Conservation (phyloP, 2,888 invertebrate species). For the Ormyrus nitidulus region DNA sequence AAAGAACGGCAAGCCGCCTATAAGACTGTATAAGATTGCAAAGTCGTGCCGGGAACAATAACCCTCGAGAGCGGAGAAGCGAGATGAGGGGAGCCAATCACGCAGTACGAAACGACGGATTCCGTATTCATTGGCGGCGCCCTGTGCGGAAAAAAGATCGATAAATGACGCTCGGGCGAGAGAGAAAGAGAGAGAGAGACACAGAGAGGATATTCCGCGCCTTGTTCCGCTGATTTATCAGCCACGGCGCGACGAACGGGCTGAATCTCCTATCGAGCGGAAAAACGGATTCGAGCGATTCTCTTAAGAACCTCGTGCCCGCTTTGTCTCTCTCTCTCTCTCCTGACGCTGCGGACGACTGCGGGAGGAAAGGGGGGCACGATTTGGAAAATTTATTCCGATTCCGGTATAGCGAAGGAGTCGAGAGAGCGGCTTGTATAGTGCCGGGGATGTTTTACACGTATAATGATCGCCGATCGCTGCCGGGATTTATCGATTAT, state of each 20-base stretch:
- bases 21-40: neutral
- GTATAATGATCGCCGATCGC: constrained; percentile 1
- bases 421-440: too few relatives aligned
- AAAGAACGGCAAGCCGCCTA: constrained; percentile 11
- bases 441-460: neutral
- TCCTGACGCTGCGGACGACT: neutral
- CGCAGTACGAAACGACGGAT: constrained; percentile 13
- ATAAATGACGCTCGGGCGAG: constrained; percentile 23
- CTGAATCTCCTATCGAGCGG: constrained; percentile 44
- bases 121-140: constrained; percentile 41
- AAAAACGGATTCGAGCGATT: constrained; percentile 54
- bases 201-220: constrained; percentile 25
- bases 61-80: neutral
- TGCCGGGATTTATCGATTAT: neutral
- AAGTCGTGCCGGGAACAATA: constrained; percentile 17
- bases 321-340: neutral
- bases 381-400: constrained; percentile 46
- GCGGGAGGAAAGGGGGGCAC: neutral
- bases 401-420: neutral
- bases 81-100: constrained; percentile 5
- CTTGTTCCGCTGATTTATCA: constrained; percentile 53
- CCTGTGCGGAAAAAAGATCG: constrained; percentile 26
- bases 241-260: neutral
- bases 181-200: too few relatives aligned
- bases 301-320: constrained; percentile 35